phyloP scores from a whole-genome alignment of 2,888 invertebrate species.

The Nematopogon swammerdamellus region DNA sequence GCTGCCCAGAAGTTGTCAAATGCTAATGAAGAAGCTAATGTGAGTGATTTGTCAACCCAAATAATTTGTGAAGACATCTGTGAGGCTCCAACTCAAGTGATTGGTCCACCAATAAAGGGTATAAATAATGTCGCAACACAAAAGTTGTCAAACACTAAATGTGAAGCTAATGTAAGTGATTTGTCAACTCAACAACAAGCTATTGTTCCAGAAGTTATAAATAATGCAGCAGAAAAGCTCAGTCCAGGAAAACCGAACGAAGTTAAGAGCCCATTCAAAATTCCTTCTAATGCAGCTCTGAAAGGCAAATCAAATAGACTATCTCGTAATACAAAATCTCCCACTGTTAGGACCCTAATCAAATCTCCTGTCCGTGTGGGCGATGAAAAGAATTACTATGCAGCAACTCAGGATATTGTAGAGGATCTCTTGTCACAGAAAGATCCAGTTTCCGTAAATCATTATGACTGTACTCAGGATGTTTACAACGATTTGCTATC shows the following conservation, averaged over 20 bases:
- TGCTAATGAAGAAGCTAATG: conserved; percentile 5
- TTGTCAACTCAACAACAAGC: no score
- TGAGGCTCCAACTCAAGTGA: no score
- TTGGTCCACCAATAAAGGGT: no score
- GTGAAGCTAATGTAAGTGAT: no score
- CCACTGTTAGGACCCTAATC: conserved; percentile 5
- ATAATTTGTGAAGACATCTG: conserved; percentile 12
- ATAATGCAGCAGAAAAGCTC: no score
- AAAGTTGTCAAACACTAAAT: no score
- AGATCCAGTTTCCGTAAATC: conserved; percentile 6
- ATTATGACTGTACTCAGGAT: conserved; percentile 3
- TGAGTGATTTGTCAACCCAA: conserved; percentile 28
- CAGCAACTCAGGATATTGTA: conserved; percentile 34
- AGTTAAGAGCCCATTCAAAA: conserved; percentile 30
- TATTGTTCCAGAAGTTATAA: no score
- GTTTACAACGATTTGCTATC: not conserved
- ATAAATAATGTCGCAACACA: no score
- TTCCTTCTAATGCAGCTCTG: conserved; percentile 26
- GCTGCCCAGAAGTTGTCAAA: no score
- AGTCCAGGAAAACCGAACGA: no score
- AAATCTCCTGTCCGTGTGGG: conserved; percentile 3
- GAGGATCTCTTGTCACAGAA: conserved; percentile 34
- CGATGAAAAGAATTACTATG: conserved; percentile 28
- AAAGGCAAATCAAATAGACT: conserved; percentile 25
- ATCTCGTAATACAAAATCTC: conserved; percentile 12